Evolutionary conservation across 2,888 invertebrate genomes (phyloP).

Genomic region (Boloria selene): DNA sequence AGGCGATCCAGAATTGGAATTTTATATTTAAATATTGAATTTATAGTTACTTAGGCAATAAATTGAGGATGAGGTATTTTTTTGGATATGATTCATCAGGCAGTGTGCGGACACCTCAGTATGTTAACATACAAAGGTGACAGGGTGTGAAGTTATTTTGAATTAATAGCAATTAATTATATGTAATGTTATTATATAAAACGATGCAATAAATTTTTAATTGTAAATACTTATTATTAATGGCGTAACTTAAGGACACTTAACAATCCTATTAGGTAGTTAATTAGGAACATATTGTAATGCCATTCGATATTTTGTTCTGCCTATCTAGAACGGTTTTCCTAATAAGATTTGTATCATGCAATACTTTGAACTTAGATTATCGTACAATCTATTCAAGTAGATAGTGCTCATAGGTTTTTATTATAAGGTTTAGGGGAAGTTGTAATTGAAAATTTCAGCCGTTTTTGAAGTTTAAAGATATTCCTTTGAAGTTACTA

Average conservation of each 20-base stretch:
- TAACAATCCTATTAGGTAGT: conserved; percentile 37
- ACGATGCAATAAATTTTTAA: conserved; percentile 43
- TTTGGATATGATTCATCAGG: conserved; percentile 14
- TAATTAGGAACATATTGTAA: conserved; percentile 32
- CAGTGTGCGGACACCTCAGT: conserved; percentile 23
- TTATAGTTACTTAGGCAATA: conserved; percentile 22
- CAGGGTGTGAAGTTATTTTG: conserved; percentile 43
- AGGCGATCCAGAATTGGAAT: conserved; percentile 7
- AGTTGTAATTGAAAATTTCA: background rate
- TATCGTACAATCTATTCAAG: conserved; percentile 8
- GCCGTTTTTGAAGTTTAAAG: background rate
- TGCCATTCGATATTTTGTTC: conserved; percentile 33
- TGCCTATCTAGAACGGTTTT: conserved; percentile 24
- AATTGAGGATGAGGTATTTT: conserved; percentile 10
- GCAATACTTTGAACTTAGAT: background rate
- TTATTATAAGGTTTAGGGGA: conserved; percentile 1
- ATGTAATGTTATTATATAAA: conserved; percentile 39
- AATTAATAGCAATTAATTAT: conserved; percentile 37
- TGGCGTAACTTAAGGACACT: conserved; percentile 32
- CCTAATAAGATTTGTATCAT: conserved; percentile 13
- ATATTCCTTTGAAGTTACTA: too few relatives aligned
- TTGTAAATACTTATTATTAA: conserved; percentile 36
- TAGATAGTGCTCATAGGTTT: conserved; percentile 10
- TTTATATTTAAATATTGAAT: conserved; percentile 16
- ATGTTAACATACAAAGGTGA: conserved; percentile 36